Evolutionary conservation across 2,113 vertebrate species (phyloP), one percentile per base, ranked within the genome.

Genomic region (Chloropsis cyanopogon): DNA sequence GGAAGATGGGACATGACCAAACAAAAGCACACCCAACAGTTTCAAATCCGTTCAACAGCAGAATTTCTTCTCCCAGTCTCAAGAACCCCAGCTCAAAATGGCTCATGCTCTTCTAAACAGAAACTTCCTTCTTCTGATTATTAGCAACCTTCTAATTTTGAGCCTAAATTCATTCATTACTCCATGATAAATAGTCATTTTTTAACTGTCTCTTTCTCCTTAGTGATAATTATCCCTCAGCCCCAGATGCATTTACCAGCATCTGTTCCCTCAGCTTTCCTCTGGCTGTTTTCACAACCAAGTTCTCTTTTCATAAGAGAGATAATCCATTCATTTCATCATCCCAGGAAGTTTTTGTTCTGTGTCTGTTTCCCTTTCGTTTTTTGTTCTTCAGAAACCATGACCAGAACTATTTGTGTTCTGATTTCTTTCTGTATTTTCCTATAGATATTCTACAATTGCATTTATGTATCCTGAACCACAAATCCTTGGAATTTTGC

Each of bases 391-490:
- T 86, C 35, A 78, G 52, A 42, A 91, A 28, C 1, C 2, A 64
- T 22, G 10, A 54, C 12, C 47, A 78, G 21, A 83, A 50, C 25
- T 39, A 20, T 10, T 25, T 1, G 1, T 15, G 21, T 69, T 53
- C 46, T 22, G 26, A 54, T 14, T 35, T 60, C 28, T 70, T 52
- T 9, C 8, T 49, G 1, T 11, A n/a, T 53, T 72, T 83, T 57
- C 44, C 60, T 33, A 26, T 22, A 16, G 19, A 16, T 66, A 22
- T 70, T 77, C 44, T 63, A 29, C 22, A 71, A 44, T 12, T 42
- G 2, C 23, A n/a, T 2, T 79, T 52, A 12, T 0, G 4, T 31
- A 12, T 61, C 59, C 35, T 50, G 22, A 82, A 4, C 3, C n/a
- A 41, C 26, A 5, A 16, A 24, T 33, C 12, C 50, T 54, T 35